These are phyloP conservation scores for Gallinago stenura DNA, from an alignment of 2,797 vertebrate species.

Conservation along the genomic window DNA sequence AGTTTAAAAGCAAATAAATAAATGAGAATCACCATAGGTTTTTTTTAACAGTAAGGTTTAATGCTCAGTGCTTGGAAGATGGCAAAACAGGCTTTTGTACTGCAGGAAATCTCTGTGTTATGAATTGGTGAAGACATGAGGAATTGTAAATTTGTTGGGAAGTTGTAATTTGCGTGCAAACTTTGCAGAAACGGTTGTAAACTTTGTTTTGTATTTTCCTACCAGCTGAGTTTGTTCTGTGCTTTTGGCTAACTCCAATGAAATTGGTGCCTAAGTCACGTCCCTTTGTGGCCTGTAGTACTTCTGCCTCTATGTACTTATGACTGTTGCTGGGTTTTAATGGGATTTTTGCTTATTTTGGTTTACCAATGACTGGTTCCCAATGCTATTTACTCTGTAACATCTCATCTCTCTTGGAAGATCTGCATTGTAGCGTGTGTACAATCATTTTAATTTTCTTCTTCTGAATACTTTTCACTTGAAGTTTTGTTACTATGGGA, in stretches of 20 bases:
- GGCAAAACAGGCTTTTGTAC: neutral
- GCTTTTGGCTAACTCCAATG: neutral
- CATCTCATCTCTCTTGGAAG: neutral
- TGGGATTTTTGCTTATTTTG: neutral
- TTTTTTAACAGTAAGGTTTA: neutral
- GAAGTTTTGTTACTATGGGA: conserved; percentile 51
- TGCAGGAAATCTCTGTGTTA: neutral
- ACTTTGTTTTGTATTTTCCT: neutral
- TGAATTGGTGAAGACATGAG: neutral
- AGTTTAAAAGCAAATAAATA: neutral
- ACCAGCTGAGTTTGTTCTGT: neutral
- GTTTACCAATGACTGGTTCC: neutral
- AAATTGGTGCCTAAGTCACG: neutral
- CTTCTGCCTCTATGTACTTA: neutral
- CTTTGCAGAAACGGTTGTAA: neutral
- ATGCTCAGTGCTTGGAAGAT: neutral
- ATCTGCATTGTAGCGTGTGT: neutral
- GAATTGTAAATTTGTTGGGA: neutral
- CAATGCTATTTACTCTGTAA: neutral
- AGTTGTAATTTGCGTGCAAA: neutral
- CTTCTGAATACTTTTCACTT: neutral
- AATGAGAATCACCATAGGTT: rapidly evolving
- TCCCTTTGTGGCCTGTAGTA: neutral
- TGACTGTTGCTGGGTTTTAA: neutral
- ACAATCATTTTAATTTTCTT: neutral